These are phyloP conservation scores for Pogonognathellus flavescens DNA, from an alignment of 1,140 invertebrate genomes.

Conservation along the genomic window DNA sequence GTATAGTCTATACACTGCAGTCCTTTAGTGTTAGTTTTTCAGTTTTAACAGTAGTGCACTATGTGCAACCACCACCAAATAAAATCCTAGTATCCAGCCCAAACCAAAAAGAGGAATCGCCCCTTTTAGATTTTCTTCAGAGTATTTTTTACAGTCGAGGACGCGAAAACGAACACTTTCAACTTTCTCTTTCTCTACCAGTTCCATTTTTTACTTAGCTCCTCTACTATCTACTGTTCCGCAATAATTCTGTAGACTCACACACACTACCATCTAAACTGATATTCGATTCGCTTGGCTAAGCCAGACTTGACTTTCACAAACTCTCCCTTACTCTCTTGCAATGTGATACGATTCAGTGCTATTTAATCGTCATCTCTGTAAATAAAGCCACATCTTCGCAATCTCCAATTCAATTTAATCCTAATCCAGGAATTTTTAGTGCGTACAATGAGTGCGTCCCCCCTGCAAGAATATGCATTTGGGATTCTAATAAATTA, in stretches of 20 bases:
- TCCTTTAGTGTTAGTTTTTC: conserved; percentile 24
- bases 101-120: conserved; percentile 9
- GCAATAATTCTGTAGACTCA: conserved; percentile 25
- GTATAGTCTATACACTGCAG: not conserved
- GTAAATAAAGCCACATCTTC: conserved; percentile 26
- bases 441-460: not conserved
- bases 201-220: conserved; percentile 24
- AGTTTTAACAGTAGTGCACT: not conserved
- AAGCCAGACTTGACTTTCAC: not conserved
- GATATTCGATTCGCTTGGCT: conserved; percentile 36
- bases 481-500: conserved; percentile 12
- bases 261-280: conserved; percentile 11
- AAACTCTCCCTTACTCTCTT: not conserved
- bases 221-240: not conserved
- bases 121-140: not conserved
- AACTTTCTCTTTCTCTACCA: conserved; percentile 1
- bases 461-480: not conserved
- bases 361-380: conserved; percentile 33
- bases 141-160: not conserved
- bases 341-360: conserved; percentile 18
- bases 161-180: conserved; percentile 12
- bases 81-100: no score
- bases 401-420: conserved; percentile 3
- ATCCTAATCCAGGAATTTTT: conserved; percentile 15
- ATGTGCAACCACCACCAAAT: no score